A percentile compares a stretch with the other conserved stretches of the same genome.
phyloP scores from a whole-genome alignment of 1,140 invertebrate species.

The Drosophila trapezifrons region DNA sequence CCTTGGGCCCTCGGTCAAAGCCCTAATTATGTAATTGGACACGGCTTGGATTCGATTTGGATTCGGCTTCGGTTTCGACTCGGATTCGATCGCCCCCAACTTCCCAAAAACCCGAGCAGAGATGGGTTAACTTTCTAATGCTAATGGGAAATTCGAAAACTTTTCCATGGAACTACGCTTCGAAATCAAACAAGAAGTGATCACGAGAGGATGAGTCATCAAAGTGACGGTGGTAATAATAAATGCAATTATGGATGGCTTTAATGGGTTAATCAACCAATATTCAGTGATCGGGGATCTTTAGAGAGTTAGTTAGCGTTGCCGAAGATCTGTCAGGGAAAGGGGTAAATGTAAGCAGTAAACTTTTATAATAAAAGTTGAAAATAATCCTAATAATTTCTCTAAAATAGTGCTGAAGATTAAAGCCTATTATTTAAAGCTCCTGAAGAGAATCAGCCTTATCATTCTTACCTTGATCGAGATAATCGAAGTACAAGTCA shows the following conservation, averaged over 20 bases:
- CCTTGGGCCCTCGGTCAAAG: constrained; percentile 29
- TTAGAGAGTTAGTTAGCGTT: not conserved
- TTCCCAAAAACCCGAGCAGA: constrained; percentile 8
- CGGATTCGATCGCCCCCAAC: constrained; percentile 23
- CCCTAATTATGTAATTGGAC: constrained; percentile 67
- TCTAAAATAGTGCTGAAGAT: not conserved
- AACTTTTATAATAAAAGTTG: not conserved
- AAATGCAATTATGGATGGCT: constrained; percentile 31
- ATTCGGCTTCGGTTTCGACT: not conserved
- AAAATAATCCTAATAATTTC: not conserved
- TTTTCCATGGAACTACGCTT: constrained; percentile 61
- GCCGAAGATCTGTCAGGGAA: not conserved
- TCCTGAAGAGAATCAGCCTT: too few species aligned
- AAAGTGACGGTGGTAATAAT: constrained; percentile 40
- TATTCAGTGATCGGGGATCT: constrained; percentile 10
- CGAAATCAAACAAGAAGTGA: constrained; percentile 49
- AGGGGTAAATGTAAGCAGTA: not conserved
- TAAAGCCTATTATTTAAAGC: not conserved
- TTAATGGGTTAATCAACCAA: constrained; percentile 12
- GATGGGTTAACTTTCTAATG: constrained; percentile 69
- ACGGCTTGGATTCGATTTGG: constrained; percentile 7
- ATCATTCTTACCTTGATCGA: not conserved
- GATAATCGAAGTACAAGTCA: not conserved
- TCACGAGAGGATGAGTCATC: constrained; percentile 55
- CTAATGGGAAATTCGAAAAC: constrained; percentile 66